Evolutionary conservation across 23 tunicate genomes (phyloP).

Genomic region (Diplosoma virens): DNA sequence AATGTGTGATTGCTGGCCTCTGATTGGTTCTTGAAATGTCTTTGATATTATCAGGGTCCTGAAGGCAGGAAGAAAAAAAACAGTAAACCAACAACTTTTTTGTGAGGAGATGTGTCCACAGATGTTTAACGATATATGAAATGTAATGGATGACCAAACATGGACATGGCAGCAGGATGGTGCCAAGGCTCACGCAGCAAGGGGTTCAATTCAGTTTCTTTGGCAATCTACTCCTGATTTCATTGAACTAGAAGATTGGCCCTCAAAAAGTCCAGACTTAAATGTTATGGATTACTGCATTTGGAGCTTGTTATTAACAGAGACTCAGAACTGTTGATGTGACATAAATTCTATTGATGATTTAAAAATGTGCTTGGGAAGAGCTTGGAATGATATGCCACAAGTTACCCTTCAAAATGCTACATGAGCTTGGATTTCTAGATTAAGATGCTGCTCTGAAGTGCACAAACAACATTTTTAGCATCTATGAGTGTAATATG

Average conservation of each 20-base stretch:
- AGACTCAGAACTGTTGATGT: conserved; percentile 28
- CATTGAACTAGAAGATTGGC: conserved; percentile 37
- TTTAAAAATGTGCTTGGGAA: conserved; percentile 28
- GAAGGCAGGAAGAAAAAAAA: conserved; percentile 38
- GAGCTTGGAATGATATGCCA: conserved; percentile 23
- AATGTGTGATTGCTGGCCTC: too few relatives aligned
- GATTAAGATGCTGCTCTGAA: conserved; percentile 29
- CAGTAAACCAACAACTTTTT: conserved; percentile 29
- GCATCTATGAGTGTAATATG: conserved; percentile 21
- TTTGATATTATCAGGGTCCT: conserved; percentile 27
- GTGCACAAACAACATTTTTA: conserved; percentile 29
- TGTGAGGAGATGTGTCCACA: conserved; percentile 41
- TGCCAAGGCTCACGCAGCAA: conserved; percentile 30
- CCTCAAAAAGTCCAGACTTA: conserved; percentile 35
- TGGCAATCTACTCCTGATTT: conserved; percentile 37
- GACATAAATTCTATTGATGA: conserved; percentile 33
- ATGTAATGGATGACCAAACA: conserved; percentile 25
- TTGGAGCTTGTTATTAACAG: conserved; percentile 34
- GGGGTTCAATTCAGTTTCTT: conserved; percentile 35
- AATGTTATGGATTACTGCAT: conserved; percentile 30
- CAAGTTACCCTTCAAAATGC: conserved; percentile 34
- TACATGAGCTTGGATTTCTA: conserved; percentile 36
- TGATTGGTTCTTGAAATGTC: too few relatives aligned
- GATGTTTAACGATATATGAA: conserved; percentile 30
- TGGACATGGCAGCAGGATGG: conserved; percentile 38